Evolutionary conservation across 2,888 invertebrate genomes (phyloP).

Genomic region (Drosophila silvestris): DNA sequence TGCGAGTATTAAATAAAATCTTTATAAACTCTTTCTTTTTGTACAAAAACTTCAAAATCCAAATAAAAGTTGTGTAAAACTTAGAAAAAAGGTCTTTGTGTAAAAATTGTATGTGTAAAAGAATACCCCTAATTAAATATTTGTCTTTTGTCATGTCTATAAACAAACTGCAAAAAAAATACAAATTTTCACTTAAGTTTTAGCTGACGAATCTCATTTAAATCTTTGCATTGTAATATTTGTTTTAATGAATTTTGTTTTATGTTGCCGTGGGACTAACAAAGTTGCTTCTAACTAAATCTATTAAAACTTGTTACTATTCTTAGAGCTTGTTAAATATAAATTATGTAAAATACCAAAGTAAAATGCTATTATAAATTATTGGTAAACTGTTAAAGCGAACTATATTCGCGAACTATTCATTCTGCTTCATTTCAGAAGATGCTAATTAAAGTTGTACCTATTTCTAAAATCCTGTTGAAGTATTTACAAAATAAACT

Average conservation of each 20-base stretch:
- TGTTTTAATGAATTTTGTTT: not conserved
- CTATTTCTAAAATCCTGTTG: not conserved
- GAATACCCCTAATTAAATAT: not conserved
- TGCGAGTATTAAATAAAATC: constrained; percentile 30
- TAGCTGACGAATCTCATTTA: not conserved
- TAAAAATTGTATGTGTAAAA: not conserved
- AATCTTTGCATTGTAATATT: not conserved
- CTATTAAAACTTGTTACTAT: not conserved
- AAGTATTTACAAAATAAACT: not conserved
- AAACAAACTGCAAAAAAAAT: not conserved
- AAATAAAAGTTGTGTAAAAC: not conserved
- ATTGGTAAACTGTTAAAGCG: not conserved
- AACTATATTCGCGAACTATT: too few relatives aligned
- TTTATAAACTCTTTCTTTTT: not conserved
- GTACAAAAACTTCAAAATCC: not conserved
- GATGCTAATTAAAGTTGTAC: not conserved
- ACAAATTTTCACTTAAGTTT: not conserved
- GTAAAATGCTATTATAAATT: not conserved
- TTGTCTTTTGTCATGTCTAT: not conserved
- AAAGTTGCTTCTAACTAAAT: not conserved
- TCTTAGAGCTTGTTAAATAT: not conserved
- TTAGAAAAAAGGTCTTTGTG: not conserved
- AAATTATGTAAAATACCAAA: not conserved
- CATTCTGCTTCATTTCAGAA: not conserved
- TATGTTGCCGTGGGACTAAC: not conserved